phyloP scores from a whole-genome alignment of 1,140 invertebrate genomes.

The Batillaria attramentaria region DNA sequence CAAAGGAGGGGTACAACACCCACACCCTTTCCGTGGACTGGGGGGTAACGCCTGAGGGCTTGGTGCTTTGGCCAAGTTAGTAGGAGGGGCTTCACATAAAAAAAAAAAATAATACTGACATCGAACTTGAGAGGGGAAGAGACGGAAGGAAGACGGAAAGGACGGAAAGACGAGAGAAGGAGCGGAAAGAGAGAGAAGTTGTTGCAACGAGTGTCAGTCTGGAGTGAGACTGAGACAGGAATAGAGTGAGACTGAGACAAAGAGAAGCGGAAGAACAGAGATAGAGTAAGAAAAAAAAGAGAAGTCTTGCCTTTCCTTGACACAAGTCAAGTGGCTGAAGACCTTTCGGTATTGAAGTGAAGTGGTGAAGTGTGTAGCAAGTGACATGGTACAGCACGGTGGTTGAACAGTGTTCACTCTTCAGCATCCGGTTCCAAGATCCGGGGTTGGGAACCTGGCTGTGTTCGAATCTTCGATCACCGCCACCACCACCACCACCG shows the following conservation, averaged over 20 bases:
- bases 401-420: slow-evolving; percentile 3
- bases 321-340: slow-evolving; percentile 1
- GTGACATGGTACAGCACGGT: not conserved
- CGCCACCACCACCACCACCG: no score
- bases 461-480: no score
- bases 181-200: no score
- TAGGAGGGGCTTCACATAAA: slow-evolving; percentile 10
- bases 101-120: slow-evolving; percentile 11
- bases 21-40: no score
- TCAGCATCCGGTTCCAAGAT: not conserved
- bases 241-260: no score
- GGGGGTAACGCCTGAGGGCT: not conserved
- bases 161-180: no score
- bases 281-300: not conserved
- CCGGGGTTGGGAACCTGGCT: no score
- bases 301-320: not conserved
- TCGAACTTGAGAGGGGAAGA: not conserved
- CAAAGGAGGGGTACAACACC: not conserved
- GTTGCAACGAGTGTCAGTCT: no score
- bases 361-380: not conserved
- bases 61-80: slow-evolving; percentile 6
- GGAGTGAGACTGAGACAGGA: no score
- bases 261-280: no score
- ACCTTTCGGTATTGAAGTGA: not conserved
- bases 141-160: slow-evolving; percentile 30